These are phyloP conservation scores for Brachionus rotundiformis DNA, from an alignment of 1,140 invertebrate species.

Conservation along the genomic window DNA sequence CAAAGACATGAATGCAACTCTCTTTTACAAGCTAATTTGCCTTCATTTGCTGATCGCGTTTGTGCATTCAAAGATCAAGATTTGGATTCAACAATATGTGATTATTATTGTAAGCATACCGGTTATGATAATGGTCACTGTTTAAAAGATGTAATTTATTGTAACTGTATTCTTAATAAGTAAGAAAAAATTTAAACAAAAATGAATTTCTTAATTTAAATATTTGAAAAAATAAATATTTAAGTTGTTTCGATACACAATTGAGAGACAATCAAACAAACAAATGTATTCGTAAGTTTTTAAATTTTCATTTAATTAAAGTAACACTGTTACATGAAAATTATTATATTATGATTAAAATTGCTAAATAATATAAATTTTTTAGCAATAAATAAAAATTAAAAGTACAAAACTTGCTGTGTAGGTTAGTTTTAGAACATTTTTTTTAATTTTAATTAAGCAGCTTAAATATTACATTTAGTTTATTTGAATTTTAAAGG, in stretches of 20 bases:
- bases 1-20: neutral
- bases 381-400: no score
- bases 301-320: neutral
- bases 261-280: constrained; percentile 3
- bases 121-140: neutral
- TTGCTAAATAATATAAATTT: no score
- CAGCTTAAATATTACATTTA: no score
- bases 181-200: neutral
- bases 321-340: neutral
- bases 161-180: constrained; percentile 8
- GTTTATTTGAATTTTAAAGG: no score
- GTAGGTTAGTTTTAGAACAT: no score
- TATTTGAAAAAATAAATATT: neutral
- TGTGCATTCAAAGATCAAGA: neutral
- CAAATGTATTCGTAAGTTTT: neutral
- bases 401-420: no score
- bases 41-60: neutral
- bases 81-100: neutral
- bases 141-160: neutral
- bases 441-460: no score
- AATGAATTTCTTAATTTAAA: neutral
- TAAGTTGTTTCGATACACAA: constrained; percentile 18
- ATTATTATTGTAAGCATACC: constrained; percentile 7
- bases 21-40: neutral
- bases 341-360: no score